These are phyloP conservation scores for Maccullochella peelii DNA, from an alignment of 2,113 vertebrate species.

Conservation along the genomic window DNA sequence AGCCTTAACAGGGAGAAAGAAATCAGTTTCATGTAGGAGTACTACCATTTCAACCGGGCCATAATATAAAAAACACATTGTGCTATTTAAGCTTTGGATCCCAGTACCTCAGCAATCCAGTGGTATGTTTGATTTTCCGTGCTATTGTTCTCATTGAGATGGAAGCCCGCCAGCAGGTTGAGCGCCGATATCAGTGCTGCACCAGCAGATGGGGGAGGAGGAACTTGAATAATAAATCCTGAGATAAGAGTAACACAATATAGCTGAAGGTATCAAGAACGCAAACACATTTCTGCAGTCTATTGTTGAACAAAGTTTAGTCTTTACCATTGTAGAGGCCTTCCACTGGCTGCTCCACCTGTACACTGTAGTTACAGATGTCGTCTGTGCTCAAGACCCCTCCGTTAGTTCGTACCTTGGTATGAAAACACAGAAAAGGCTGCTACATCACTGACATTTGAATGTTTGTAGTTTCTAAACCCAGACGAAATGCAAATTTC, in stretches of 20 bases:
- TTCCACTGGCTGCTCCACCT: constrained; percentile 84
- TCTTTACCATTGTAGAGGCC: constrained; percentile 85
- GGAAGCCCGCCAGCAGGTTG: constrained; percentile 88
- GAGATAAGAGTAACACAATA: constrained; percentile 6
- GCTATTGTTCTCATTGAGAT: constrained; percentile 82
- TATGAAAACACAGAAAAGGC: neutral
- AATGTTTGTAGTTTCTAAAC: neutral
- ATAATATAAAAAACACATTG: neutral
- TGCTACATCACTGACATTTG: neutral
- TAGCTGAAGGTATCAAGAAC: constrained; percentile 1
- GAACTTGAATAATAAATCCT: constrained; percentile 88
- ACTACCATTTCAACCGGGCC: neutral
- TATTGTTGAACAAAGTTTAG: neutral
- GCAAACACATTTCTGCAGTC: neutral
- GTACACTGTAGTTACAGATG: constrained; percentile 87
- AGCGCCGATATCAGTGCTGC: constrained; percentile 88
- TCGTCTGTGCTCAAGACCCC: constrained; percentile 89
- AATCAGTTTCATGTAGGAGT: neutral
- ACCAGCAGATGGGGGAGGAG: constrained; percentile 88
- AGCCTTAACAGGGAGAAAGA: constrained; percentile 74
- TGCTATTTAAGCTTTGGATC: neutral
- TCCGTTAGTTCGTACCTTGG: constrained; percentile 84
- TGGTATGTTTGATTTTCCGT: constrained; percentile 82
- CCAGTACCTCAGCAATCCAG: constrained; percentile 87
- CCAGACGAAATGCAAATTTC: neutral